Evolutionary conservation across 2,113 vertebrate species (phyloP).

Genomic region (Alaudala cheleensis): DNA sequence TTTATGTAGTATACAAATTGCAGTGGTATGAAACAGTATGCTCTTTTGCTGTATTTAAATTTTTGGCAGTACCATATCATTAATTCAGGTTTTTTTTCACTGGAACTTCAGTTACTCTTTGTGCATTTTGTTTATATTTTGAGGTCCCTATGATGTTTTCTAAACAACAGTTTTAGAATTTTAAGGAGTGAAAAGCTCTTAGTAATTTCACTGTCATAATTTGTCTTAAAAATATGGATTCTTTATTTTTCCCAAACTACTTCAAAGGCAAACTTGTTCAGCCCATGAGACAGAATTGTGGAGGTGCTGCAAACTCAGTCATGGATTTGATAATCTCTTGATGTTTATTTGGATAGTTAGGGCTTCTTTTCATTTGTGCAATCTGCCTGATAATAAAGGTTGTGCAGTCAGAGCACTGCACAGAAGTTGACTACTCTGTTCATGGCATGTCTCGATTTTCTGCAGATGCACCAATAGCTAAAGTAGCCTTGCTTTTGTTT

Average conservation of each 20-base stretch:
- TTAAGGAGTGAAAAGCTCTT: background rate
- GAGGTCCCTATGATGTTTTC: background rate
- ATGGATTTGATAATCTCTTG: background rate
- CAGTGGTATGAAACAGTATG: background rate
- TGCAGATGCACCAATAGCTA: background rate
- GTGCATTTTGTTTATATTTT: background rate
- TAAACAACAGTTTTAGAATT: background rate
- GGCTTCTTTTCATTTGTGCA: background rate
- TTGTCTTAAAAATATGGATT: background rate
- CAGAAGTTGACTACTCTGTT: background rate
- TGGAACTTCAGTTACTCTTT: background rate
- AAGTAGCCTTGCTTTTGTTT: background rate
- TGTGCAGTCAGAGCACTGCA: background rate
- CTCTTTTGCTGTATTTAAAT: background rate
- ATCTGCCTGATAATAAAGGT: background rate
- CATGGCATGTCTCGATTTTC: rapidly evolving
- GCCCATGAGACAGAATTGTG: background rate
- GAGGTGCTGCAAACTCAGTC: background rate
- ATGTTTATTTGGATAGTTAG: background rate
- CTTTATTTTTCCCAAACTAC: background rate
- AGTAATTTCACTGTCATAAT: background rate
- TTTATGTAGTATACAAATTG: background rate
- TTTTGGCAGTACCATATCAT: background rate
- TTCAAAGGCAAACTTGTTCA: background rate
- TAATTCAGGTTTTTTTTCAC: background rate